phyloP scores from a whole-genome alignment of 2,888 invertebrate genomes.

The Galerucella nymphaeae region DNA sequence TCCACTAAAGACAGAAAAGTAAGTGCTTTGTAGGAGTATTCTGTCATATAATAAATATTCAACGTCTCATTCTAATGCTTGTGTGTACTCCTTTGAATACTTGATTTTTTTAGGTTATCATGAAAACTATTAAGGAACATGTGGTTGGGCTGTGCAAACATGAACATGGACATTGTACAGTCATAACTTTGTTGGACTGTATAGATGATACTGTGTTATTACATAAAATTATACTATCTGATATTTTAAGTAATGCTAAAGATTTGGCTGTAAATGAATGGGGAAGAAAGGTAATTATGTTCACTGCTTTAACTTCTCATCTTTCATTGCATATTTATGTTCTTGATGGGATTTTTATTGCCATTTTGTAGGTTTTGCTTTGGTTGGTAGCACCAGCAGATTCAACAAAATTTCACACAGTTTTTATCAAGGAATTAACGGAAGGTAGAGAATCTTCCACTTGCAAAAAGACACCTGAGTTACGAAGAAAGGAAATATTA shows the following conservation, averaged over 20 bases:
- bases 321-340: too few relatives aligned
- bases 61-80: neutral
- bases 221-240: slow-evolving; percentile 81
- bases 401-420: slow-evolving; percentile 84
- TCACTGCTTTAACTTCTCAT: too few relatives aligned
- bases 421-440: slow-evolving; percentile 78
- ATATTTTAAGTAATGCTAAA: slow-evolving; percentile 74
- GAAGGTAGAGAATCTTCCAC: slow-evolving; percentile 78
- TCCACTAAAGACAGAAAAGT: slow-evolving; percentile 82
- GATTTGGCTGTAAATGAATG: slow-evolving; percentile 81
- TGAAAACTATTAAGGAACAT: slow-evolving; percentile 90
- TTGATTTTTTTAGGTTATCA: slow-evolving; percentile 72
- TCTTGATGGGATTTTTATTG: too few relatives aligned
- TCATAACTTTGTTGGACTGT: slow-evolving; percentile 86
- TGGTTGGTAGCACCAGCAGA: slow-evolving; percentile 90
- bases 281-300: slow-evolving; percentile 79
- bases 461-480: slow-evolving; percentile 78
- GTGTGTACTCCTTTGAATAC: neutral
- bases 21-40: too few relatives aligned
- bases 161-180: slow-evolving; percentile 86
- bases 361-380: slow-evolving; percentile 70
- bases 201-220: slow-evolving; percentile 94
- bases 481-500: slow-evolving; percentile 76
- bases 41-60: neutral
- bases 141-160: slow-evolving; percentile 83